Percentiles rank a stretch among this genome's conserved stretches.
Evolutionary conservation across 2,888 invertebrate genomes (phyloP).

Genomic region (Pyralis farinalis): DNA sequence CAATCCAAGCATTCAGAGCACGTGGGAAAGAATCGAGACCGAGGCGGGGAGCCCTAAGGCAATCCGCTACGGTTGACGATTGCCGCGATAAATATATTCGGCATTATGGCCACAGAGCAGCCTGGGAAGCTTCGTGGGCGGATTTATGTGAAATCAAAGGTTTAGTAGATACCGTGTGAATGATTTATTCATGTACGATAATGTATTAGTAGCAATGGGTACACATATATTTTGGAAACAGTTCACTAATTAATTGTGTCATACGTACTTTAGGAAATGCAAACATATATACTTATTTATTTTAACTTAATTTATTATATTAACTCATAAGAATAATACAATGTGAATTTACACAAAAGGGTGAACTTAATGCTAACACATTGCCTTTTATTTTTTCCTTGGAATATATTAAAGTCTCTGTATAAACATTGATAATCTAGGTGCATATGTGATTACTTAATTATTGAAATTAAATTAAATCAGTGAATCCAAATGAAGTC

Average conservation of each 20-base stretch:
- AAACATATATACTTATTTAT: too few species aligned
- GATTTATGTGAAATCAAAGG: constrained; percentile 21
- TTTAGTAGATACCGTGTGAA: constrained; percentile 6
- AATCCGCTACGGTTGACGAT: constrained; percentile 74
- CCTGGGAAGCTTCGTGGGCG: constrained; percentile 19
- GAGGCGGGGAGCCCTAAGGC: constrained; percentile 69
- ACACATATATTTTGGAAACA: background rate
- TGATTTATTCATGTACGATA: constrained; percentile 11
- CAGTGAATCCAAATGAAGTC: too few species aligned
- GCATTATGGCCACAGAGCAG: constrained; percentile 67
- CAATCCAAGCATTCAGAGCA: constrained; percentile 77
- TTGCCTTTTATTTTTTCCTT: too few species aligned
- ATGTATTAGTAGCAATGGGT: background rate
- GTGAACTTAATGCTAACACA: too few species aligned
- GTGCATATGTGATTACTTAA: too few species aligned
- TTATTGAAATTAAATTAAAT: too few species aligned
- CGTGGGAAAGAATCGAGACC: constrained; percentile 69
- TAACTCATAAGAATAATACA: too few species aligned
- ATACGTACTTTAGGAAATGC: too few species aligned
- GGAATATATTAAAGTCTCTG: too few species aligned
- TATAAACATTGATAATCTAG: too few species aligned
- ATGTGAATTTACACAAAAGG: too few species aligned
- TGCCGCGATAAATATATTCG: constrained; percentile 72
- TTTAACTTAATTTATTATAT: too few species aligned
- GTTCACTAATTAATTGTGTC: background rate